phyloP scores from a whole-genome alignment of 2,113 vertebrate species.

The Apaloderma vittatum region DNA sequence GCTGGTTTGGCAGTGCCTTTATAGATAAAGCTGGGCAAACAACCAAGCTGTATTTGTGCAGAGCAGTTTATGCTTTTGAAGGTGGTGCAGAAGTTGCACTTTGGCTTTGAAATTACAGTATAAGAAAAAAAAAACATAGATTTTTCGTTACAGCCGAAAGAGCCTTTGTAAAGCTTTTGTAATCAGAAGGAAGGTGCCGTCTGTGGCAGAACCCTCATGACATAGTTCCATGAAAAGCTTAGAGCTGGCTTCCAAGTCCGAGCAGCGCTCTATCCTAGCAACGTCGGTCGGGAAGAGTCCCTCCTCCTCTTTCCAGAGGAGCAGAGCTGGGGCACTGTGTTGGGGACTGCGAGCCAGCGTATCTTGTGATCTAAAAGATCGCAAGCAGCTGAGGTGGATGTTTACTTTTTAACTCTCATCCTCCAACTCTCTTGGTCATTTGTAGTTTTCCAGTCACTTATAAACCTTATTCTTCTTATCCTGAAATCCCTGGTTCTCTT shows the following conservation, averaged over 20 bases:
- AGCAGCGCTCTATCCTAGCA: slow-evolving; percentile 29
- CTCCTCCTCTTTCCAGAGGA: background rate
- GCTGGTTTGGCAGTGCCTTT: background rate
- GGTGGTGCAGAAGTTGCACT: background rate
- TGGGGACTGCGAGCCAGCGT: background rate
- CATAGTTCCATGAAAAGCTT: slow-evolving; percentile 1
- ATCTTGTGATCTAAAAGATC: slow-evolving; percentile 40
- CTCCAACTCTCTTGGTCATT: background rate
- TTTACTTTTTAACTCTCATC: background rate
- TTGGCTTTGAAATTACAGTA: background rate
- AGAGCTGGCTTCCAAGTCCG: background rate
- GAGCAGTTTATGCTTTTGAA: background rate
- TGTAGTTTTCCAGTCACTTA: background rate
- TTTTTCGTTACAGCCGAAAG: background rate
- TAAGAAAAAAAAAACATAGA: background rate
- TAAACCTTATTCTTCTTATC: background rate
- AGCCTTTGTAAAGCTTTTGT: background rate
- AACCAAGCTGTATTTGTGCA: background rate
- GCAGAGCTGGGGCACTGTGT: background rate
- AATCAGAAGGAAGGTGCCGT: background rate
- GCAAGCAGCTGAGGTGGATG: background rate
- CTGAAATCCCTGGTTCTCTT: background rate
- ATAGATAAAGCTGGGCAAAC: background rate
- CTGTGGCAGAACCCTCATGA: background rate
- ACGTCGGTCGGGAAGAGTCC: background rate